phyloP scores from a whole-genome alignment of 2,113 vertebrate species.

The Oryctolagus cuniculus region mOryCun1.1 NC_091434.1:167766501-167767000 shows the following conservation, averaged over 20 bases:
- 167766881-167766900: slow-evolving; percentile 76
- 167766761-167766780: background rate
- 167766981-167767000: slow-evolving; percentile 89
- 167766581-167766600: background rate
- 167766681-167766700: background rate
- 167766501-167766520: background rate
- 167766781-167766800: background rate
- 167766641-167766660: background rate
- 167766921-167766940: slow-evolving; percentile 84
- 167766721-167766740: background rate
- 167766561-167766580: background rate
- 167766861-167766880: slow-evolving; percentile 73
- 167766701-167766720: background rate
- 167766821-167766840: slow-evolving; percentile 68
- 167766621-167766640: background rate
- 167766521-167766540: slow-evolving; percentile 3
- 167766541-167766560: background rate
- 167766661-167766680: background rate
- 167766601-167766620: slow-evolving; percentile 43
- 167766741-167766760: background rate
- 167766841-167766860: slow-evolving; percentile 79
- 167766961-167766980: slow-evolving; percentile 86
- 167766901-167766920: slow-evolving; percentile 87
- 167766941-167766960: slow-evolving; percentile 44
- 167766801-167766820: background rate